Conservation (phyloP, 1,140 invertebrate species). For the Elysia chlorotica region DNA sequence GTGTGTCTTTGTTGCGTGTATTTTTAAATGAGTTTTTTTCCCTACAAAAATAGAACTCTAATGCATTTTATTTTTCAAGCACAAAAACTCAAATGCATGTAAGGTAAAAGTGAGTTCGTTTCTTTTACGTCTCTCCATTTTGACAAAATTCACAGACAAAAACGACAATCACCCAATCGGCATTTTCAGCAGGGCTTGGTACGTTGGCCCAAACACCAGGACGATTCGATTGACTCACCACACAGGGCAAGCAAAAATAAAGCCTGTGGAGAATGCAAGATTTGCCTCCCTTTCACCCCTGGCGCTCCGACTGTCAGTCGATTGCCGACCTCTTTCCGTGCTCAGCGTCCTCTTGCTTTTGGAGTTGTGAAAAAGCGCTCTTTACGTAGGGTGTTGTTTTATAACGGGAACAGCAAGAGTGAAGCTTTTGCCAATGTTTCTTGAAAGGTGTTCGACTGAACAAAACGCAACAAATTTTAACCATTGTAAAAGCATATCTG, state of each 20-base stretch:
- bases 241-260: constrained; percentile 17
- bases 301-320: constrained; percentile 19
- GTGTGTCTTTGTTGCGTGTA: too few species aligned
- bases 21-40: not conserved
- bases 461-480: not conserved
- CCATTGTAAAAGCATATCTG: not conserved
- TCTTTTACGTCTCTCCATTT: not conserved
- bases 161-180: not conserved
- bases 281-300: constrained; percentile 23
- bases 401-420: constrained; percentile 51
- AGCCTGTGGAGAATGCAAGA: constrained; percentile 19
- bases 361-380: not conserved
- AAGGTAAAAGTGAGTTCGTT: not conserved
- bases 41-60: not conserved
- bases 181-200: constrained; percentile 13
- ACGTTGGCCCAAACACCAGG: too few species aligned
- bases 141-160: not conserved
- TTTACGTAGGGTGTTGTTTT: constrained; percentile 44
- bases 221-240: constrained; percentile 27
- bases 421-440: not conserved
- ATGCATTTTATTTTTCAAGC: not conserved
- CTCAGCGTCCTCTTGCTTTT: constrained; percentile 10
- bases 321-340: constrained; percentile 23
- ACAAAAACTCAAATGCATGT: not conserved
- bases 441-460: not conserved